Base-by-base conservation (phyloP, 2,888 invertebrate species). In the Kuschelorhynchus macadamiae region DNA sequence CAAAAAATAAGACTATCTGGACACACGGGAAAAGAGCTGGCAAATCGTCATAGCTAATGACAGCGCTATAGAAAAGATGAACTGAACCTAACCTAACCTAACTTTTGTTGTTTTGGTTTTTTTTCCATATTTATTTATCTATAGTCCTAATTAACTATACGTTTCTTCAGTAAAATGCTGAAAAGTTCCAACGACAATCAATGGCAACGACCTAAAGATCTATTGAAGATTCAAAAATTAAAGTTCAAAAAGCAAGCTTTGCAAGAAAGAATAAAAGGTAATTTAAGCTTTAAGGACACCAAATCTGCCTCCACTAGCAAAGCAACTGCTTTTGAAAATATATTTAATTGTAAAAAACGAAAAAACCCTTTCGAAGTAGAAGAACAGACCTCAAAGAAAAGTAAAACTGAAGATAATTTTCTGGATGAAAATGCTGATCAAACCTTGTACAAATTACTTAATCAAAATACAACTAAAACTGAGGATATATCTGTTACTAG, bases 171-270 rank as follows among this genome's bases (percentile, higher is more conserved):
- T n/a, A n/a, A 36, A 59, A 77, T 77, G 76, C 69, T 75, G 1
- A 64, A 71, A 14, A 76, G 67, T 62, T 70, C 74, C 2, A 63
- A 70, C 42, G 59, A 65, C 12, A 32, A 70, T 2, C 87, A 87
- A 83, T 89, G 89, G 89, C 86, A 87, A 78, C 87, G 85, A 74
- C 89, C 89, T 33, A 85, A 85, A 75, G 88, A 89, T 81, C 86
- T 90, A 11, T 91, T 94, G 90, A 90, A 90, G 80, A 82, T 93
- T 60, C 92, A 92, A 81, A 88, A 91, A 73, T 81, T 94, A 68
- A 93, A 92, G 81, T 87, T 90, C 76, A 91, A 90, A 80, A 93
- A 94, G 80, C 90, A 88, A 82, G 92, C 92, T 21, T 84, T 95
- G 49, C 91, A 93, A 83, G 92, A 91, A 68, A 86, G 91, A 63